Percentiles rank a stretch among this genome's conserved stretches.
Conservation (phyloP, 2,797 vertebrate genomes). For the Bradypodion pumilum region DNA sequence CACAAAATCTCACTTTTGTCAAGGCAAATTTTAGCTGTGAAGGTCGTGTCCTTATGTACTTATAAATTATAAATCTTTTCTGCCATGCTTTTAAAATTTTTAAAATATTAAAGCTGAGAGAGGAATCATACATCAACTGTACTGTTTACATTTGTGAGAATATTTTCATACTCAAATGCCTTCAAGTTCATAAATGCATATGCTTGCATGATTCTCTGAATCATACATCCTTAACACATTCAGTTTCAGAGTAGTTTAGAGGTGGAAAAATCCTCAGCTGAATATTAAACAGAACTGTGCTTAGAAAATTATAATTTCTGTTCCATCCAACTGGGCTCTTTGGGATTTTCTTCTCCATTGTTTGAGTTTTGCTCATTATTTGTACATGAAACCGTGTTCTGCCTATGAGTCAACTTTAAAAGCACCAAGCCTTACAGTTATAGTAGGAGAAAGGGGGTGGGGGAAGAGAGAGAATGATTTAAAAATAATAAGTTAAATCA, state of each 20-base stretch:
- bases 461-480: slow-evolving; percentile 18
- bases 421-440: neutral
- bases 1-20: neutral
- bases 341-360: slow-evolving; percentile 22
- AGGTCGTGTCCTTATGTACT: slow-evolving; percentile 6
- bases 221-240: slow-evolving; percentile 38
- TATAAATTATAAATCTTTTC: slow-evolving; percentile 11
- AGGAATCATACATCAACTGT: slow-evolving; percentile 9
- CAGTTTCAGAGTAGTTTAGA: neutral
- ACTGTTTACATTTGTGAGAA: slow-evolving; percentile 35
- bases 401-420: neutral
- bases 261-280: slow-evolving; percentile 1
- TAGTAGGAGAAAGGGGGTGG: neutral
- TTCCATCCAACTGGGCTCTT: slow-evolving; percentile 13
- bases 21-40: slow-evolving; percentile 19
- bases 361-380: slow-evolving; percentile 42
- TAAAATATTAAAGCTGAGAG: slow-evolving; percentile 25
- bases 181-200: slow-evolving; percentile 5
- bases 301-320: slow-evolving; percentile 43
- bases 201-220: slow-evolving; percentile 39
- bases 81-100: neutral
- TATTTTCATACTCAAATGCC: slow-evolving; percentile 13
- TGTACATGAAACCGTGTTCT: slow-evolving; percentile 30
- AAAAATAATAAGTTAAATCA: slow-evolving; percentile 11
- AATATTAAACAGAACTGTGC: slow-evolving; percentile 45